phyloP scores from a whole-genome alignment of 2,113 vertebrate genomes.

The Epinephelus cyanopodus region DNA sequence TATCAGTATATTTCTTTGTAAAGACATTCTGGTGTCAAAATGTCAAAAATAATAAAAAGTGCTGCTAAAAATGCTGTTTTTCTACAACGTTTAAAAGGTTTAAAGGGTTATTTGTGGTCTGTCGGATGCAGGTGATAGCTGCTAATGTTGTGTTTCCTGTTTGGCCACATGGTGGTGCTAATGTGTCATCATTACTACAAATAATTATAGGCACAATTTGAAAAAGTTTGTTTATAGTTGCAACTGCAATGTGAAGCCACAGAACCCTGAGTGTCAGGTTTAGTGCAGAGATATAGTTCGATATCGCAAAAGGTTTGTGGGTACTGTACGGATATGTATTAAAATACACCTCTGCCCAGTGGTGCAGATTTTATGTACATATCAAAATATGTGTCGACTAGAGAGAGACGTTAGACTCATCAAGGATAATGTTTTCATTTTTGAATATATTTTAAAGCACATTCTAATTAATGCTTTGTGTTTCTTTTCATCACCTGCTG shows the following conservation, averaged over 20 bases:
- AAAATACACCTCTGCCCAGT: slow-evolving; percentile 14
- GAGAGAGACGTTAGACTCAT: not conserved
- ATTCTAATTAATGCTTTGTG: too few species aligned
- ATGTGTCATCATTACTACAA: too few species aligned
- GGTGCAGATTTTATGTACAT: not conserved
- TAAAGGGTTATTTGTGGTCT: too few species aligned
- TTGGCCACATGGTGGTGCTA: too few species aligned
- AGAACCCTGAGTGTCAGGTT: too few species aligned
- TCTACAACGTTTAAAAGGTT: not conserved
- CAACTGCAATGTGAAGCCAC: too few species aligned
- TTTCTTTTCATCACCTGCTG: not conserved
- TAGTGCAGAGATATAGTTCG: too few species aligned
- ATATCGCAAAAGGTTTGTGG: not conserved
- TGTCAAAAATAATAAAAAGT: not conserved
- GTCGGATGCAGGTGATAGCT: too few species aligned
- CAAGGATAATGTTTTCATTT: not conserved
- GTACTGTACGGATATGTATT: not conserved
- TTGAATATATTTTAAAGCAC: not conserved
- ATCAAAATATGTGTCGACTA: not conserved
- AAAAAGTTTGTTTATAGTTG: too few species aligned
- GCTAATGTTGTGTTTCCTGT: too few species aligned
- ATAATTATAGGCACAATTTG: too few species aligned
- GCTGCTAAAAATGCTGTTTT: too few species aligned
- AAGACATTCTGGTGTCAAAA: not conserved
- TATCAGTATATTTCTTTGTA: not conserved